Conservation (phyloP, 2,797 vertebrate species). For the Tenualosa thibaudeaui region DNA sequence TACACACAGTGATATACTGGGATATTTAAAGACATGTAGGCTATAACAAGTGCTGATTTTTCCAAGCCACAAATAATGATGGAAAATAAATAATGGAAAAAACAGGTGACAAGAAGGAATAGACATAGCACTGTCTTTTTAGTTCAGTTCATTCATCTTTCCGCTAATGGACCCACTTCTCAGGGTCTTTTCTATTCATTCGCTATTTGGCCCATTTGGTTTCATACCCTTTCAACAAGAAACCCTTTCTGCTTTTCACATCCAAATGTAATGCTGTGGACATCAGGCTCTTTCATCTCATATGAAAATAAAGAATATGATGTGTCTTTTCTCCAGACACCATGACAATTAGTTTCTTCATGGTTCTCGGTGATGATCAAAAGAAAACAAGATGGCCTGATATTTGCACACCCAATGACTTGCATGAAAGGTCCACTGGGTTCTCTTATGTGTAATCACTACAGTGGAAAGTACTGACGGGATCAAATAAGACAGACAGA, state of each 20-base stretch:
- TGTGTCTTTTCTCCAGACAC: not conserved
- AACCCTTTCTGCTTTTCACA: slow-evolving; percentile 1
- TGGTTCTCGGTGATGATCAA: not conserved
- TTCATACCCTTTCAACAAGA: slow-evolving; percentile 17
- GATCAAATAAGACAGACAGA: not conserved
- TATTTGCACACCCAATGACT: not conserved
- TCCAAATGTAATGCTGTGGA: not conserved
- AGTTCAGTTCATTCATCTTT: not conserved
- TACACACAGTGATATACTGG: not conserved
- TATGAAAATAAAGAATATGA: not conserved
- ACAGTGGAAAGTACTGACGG: not conserved
- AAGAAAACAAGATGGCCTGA: slow-evolving; percentile 3
- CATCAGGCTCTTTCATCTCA: not conserved
- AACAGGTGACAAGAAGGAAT: not conserved
- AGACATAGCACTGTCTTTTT: not conserved
- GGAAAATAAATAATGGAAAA: not conserved
- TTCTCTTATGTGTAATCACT: not conserved
- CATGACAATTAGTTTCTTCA: not conserved
- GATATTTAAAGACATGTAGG: not conserved
- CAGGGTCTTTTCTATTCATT: not conserved
- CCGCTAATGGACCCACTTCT: slow-evolving; percentile 13
- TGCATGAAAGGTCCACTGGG: not conserved
- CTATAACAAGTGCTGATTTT: not conserved
- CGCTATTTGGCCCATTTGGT: not conserved
- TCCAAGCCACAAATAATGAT: no score